Base-by-base conservation (phyloP, 2,113 vertebrate genomes). In the Apeltes quadracus region DNA sequence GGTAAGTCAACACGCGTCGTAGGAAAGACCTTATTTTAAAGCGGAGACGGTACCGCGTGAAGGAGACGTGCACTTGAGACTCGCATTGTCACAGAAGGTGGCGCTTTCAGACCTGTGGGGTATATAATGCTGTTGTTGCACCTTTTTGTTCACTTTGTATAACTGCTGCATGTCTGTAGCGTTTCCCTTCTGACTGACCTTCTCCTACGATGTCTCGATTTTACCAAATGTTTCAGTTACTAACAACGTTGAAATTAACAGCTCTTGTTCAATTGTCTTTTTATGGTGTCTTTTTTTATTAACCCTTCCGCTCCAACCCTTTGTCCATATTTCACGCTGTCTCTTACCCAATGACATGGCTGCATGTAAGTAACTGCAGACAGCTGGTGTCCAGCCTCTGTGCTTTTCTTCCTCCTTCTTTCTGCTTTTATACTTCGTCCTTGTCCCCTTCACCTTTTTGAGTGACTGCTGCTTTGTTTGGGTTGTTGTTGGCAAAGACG, bases 331-430 rank as follows among this genome's bases (percentile, higher is more conserved):
- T 97, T 95, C 97, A 99, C 95, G 97, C 97, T 93, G 95, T 98
- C 96, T 97, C 94, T 96, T 95, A 96, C 95, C 96, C 95, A 98
- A 96, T 97, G 97, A 96, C 95, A 93, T 97, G 96, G 97, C 94
- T 99, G 97, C 97, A 98, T 99, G 97, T 99, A 98, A 99, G 97
- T 99, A 99, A 98, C 95, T 94, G 93, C 93, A 93, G 69, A 86
- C 66, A 81, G 95, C 94, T 96, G 94, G 93, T 78, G 91, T 54
- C 75, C 59, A 76, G 75, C 73, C 64, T 86, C 71, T 85, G 59
- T 76, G 57, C 78, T 83, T 50, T 13, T 27, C 25, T 78, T 34
- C 51, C 25, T 78, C 61, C 61, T n/a, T 75, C 63, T 81, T 34
- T 79, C 69, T 80, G 62, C 71, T 75, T 64, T 76, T 43, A 25